A percentile compares a stretch with the other conserved stretches of the same genome.
Conservation (phyloP, 2,797 vertebrate genomes). For the Odontamblyopus lacepedii region DNA sequence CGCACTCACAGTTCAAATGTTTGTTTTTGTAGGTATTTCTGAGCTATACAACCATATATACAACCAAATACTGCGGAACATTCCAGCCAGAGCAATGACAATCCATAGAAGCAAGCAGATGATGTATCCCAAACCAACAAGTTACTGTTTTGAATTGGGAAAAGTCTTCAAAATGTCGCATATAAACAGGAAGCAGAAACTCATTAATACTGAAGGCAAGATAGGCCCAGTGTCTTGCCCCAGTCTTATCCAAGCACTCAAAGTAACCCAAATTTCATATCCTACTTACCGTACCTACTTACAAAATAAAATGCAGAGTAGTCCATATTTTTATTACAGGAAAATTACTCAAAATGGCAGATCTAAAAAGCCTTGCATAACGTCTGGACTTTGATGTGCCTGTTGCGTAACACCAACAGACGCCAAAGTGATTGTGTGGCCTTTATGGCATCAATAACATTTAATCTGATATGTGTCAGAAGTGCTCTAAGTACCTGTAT, state of each 20-base stretch:
- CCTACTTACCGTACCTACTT: not conserved
- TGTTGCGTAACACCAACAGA: slow-evolving; percentile 18
- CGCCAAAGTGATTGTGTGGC: slow-evolving; percentile 19
- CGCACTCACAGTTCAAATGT: no score
- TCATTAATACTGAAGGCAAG: not conserved
- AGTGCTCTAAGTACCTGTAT: not conserved
- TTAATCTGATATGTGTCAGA: slow-evolving; percentile 5
- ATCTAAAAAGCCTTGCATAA: slow-evolving; percentile 37
- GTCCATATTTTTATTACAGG: slow-evolving; percentile 39
- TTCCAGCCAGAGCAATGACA: no score
- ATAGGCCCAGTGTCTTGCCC: not conserved
- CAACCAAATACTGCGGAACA: no score
- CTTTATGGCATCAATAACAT: slow-evolving; percentile 12
- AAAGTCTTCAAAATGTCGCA: not conserved
- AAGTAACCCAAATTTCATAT: not conserved
- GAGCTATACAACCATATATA: no score
- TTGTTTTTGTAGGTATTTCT: no score
- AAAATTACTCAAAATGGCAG: slow-evolving; percentile 37
- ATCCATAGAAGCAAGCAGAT: no score
- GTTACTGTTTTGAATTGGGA: no score
- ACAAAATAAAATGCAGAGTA: slow-evolving; percentile 18
- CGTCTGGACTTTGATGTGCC: slow-evolving; percentile 49
- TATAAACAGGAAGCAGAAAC: not conserved
- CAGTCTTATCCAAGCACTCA: not conserved
- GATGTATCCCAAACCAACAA: no score